Evolutionary conservation across 2,888 invertebrate genomes (phyloP).

Genomic region (Perizoma affinitatum): DNA sequence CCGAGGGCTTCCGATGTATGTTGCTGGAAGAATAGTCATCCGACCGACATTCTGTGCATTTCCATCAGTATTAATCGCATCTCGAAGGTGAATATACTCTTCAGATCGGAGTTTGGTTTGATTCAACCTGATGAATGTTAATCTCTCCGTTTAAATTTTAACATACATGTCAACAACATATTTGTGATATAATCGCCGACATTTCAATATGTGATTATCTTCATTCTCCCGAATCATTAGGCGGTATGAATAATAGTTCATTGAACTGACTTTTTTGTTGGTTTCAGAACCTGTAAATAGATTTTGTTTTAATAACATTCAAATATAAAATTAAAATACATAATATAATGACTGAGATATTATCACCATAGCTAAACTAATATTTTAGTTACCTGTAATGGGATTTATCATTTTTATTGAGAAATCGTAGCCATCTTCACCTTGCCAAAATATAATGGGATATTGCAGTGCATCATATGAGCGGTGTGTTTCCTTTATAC

Average conservation of each 20-base stretch:
- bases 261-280: slow-evolving; percentile 32
- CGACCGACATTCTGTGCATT: slow-evolving; percentile 24
- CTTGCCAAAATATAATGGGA: slow-evolving; percentile 34
- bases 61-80: slow-evolving; percentile 34
- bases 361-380: background rate
- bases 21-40: slow-evolving; percentile 39
- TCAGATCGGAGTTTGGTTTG: slow-evolving; percentile 32
- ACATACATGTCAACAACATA: slow-evolving; percentile 34
- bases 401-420: slow-evolving; percentile 16
- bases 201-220: slow-evolving; percentile 26
- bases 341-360: no score
- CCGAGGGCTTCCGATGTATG: slow-evolving; percentile 15
- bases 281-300: slow-evolving; percentile 17
- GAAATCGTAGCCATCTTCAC: slow-evolving; percentile 41
- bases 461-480: slow-evolving; percentile 40
- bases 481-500: slow-evolving; percentile 46
- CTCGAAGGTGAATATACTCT: slow-evolving; percentile 36
- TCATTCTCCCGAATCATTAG: slow-evolving; percentile 36
- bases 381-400: slow-evolving; percentile 2
- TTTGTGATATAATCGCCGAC: slow-evolving; percentile 30
- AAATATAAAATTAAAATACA: no score
- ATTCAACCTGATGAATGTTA: slow-evolving; percentile 30
- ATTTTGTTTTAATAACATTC: no score
- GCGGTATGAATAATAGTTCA: slow-evolving; percentile 40
- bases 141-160: slow-evolving; percentile 34